These are phyloP conservation scores for Centropus bengalensis DNA, from an alignment of 2,113 vertebrate genomes.

Conservation along the genomic window DNA sequence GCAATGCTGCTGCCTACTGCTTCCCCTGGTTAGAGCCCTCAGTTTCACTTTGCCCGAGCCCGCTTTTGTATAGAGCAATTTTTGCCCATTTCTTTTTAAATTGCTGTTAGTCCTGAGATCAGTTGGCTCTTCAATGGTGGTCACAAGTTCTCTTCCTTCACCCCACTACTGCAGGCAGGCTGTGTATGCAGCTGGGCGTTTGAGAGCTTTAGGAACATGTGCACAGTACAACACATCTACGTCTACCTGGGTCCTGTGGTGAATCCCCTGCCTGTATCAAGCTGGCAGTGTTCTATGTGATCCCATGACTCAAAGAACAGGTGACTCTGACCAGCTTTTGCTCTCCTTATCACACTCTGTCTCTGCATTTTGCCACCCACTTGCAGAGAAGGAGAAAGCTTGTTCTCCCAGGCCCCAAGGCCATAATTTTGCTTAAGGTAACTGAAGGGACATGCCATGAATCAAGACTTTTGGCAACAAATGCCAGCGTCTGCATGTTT, in stretches of 20 bases:
- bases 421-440: neutral
- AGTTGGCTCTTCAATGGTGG: neutral
- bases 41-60: neutral
- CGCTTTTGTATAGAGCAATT: neutral
- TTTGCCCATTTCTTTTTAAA: neutral
- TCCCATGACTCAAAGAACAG: neutral
- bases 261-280: rapidly evolving
- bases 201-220: neutral
- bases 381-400: neutral
- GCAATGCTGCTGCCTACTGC: neutral
- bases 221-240: neutral
- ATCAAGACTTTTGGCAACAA: neutral
- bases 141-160: neutral
- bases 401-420: neutral
- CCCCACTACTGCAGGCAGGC: neutral
- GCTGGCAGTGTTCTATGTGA: neutral
- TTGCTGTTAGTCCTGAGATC: neutral
- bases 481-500: neutral
- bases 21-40: neutral
- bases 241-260: neutral
- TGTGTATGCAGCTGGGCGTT: neutral
- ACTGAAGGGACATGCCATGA: neutral
- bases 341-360: neutral
- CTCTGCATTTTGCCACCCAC: neutral
- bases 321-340: neutral